phyloP scores from a whole-genome alignment of 2,888 invertebrate species.

The Phymatocera aterrima region DNA sequence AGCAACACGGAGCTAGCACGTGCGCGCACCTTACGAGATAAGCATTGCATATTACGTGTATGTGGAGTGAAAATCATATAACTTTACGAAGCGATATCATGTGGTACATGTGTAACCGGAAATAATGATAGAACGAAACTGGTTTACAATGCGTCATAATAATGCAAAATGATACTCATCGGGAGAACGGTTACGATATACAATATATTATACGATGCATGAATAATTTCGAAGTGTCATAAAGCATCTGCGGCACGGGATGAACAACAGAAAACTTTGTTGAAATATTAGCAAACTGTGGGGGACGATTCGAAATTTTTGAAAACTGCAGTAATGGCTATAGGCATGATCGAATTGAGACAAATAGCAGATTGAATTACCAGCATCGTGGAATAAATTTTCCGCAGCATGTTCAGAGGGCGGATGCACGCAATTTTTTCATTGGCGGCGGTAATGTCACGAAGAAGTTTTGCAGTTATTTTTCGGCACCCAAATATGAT shows the following conservation, averaged over 20 bases:
- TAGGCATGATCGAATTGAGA: too few relatives aligned
- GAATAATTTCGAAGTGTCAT: background rate
- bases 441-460: background rate
- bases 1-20: too few relatives aligned
- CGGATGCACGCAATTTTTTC: background rate
- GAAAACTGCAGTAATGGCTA: background rate
- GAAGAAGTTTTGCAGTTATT: background rate
- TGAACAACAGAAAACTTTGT: background rate
- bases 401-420: background rate
- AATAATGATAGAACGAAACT: background rate
- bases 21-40: too few relatives aligned
- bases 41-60: too few relatives aligned
- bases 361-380: too few relatives aligned
- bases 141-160: background rate
- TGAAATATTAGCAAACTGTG: background rate
- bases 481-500: background rate
- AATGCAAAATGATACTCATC: background rate
- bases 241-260: background rate
- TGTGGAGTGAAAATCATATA: too few relatives aligned
- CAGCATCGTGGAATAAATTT: background rate
- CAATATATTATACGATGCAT: background rate
- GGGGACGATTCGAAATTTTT: background rate
- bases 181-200: background rate
- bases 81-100: too few relatives aligned
- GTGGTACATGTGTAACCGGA: background rate